A percentile compares a stretch with the other conserved stretches of the same genome.
Evolutionary conservation across 1,140 invertebrate species (phyloP).

Genomic region (Trichoplusia ni): DNA sequence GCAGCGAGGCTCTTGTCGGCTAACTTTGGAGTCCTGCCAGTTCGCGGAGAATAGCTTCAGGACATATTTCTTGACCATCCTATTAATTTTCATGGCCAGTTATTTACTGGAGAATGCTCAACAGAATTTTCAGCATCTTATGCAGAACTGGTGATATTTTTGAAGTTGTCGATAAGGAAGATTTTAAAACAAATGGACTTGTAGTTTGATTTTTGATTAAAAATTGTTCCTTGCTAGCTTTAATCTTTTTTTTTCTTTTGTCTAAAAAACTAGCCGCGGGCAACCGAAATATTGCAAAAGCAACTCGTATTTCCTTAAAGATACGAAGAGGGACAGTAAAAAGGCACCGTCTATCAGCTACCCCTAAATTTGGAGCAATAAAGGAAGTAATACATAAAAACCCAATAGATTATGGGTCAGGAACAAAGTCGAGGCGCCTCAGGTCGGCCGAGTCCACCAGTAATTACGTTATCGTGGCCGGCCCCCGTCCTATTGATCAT

Average conservation of each 20-base stretch:
- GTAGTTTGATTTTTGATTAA: too few species aligned
- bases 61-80: slow-evolving; percentile 23
- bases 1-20: neutral
- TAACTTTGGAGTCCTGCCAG: slow-evolving; percentile 24
- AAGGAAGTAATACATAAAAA: slow-evolving; percentile 28
- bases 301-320: neutral
- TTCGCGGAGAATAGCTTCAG: slow-evolving; percentile 10
- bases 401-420: slow-evolving; percentile 28
- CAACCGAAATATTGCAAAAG: too few species aligned
- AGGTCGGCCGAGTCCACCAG: slow-evolving; percentile 41
- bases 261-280: too few species aligned
- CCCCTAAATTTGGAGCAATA: slow-evolving; percentile 1
- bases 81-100: slow-evolving; percentile 24
- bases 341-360: neutral
- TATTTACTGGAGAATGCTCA: slow-evolving; percentile 1
- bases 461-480: slow-evolving; percentile 63
- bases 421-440: slow-evolving; percentile 24
- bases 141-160: neutral
- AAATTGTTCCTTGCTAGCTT: neutral
- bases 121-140: neutral
- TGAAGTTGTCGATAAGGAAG: neutral
- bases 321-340: neutral
- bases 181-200: too few species aligned
- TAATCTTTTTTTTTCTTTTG: neutral
- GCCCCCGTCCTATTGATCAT: slow-evolving; percentile 61